Base-by-base conservation (phyloP, 1,140 invertebrate species). In the Cyclargus thomasi region DNA sequence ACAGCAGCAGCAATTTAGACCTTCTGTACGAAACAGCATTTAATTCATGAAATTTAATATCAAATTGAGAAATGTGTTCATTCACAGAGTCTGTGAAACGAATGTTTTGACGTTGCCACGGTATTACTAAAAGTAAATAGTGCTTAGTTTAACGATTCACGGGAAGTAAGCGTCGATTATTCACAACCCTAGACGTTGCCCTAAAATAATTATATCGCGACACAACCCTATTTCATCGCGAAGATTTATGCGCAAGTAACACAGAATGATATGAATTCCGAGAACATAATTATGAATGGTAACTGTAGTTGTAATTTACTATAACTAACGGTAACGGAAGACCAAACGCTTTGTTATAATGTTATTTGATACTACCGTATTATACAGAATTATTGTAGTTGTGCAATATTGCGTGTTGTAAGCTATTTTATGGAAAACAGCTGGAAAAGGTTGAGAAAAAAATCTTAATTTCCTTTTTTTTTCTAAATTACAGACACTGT, bases 261-360 rank as follows among this genome's bases (percentile, higher is more conserved):
- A 22, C 7, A 7, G 18, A 59, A 59, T 59, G 55, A 59, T 59
- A 59, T 59, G 55, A 59, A 59, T 59, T 59, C 55, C 55, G 55
- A 11, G 20, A 59, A 64, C 63, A 71, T 66, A 68, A 68, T 59
- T 71, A 71, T 71, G 67, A 68, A 63, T 71, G 63, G 67, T 65
- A 71, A 71, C 70, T 68, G 62, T 63, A 18, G 64, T 39, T 57
- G 67, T 71, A 71, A 71, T 71, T 68, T 66, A 68, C 64, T 47
- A 63, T 65, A 71, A 68, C 70, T 68, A 71, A 68, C 65, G 70
- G 62, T 70, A 62, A 57, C 62, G 22, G 47, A 47, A 47, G 39
- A 14, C 39, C 39, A 47, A 47, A 47, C 8, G 14, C 39, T 29
- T 29, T 47, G 39, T 47, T 47, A 47, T 47, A 47, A 47, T 47